These are phyloP conservation scores for Ypsolopha scabrella DNA, from an alignment of 2,888 invertebrate species.

Conservation along the genomic window DNA sequence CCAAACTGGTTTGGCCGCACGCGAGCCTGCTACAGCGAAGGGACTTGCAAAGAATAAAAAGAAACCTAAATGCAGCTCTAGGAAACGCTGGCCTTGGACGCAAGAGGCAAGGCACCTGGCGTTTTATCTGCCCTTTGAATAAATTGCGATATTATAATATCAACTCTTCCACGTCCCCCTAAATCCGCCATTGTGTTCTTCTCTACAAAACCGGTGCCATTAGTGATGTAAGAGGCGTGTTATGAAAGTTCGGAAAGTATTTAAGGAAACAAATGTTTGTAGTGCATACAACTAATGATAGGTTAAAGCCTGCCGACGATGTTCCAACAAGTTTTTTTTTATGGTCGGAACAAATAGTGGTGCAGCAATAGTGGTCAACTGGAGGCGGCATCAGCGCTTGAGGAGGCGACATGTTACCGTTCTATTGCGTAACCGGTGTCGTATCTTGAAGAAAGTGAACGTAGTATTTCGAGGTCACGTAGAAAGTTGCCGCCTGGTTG, in stretches of 20 bases:
- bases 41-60: slow-evolving; percentile 66
- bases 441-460: slow-evolving; percentile 66
- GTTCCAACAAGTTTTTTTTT: slow-evolving; percentile 14
- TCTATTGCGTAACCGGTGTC: slow-evolving; percentile 64
- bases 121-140: slow-evolving; percentile 63
- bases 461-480: slow-evolving; percentile 67
- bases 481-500: slow-evolving; percentile 59
- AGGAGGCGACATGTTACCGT: slow-evolving; percentile 36
- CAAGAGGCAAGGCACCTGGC: slow-evolving; percentile 65
- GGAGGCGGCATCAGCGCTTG: slow-evolving; percentile 22
- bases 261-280: slow-evolving; percentile 23
- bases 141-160: slow-evolving; percentile 57
- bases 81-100: slow-evolving; percentile 66
- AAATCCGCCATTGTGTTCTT: not conserved
- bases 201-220: not conserved
- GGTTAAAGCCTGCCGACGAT: no score
- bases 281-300: slow-evolving; percentile 10
- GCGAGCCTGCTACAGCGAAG: slow-evolving; percentile 54
- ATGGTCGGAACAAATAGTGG: slow-evolving; percentile 18
- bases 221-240: slow-evolving; percentile 29
- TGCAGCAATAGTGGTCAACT: slow-evolving; percentile 17
- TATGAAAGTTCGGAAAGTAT: slow-evolving; percentile 18
- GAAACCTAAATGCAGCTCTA: slow-evolving; percentile 67
- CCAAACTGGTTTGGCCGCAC: slow-evolving; percentile 64
- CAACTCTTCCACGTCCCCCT: slow-evolving; percentile 29